Evolutionary conservation across 2,888 invertebrate species (phyloP).

Genomic region (Melanargia galathea): DNA sequence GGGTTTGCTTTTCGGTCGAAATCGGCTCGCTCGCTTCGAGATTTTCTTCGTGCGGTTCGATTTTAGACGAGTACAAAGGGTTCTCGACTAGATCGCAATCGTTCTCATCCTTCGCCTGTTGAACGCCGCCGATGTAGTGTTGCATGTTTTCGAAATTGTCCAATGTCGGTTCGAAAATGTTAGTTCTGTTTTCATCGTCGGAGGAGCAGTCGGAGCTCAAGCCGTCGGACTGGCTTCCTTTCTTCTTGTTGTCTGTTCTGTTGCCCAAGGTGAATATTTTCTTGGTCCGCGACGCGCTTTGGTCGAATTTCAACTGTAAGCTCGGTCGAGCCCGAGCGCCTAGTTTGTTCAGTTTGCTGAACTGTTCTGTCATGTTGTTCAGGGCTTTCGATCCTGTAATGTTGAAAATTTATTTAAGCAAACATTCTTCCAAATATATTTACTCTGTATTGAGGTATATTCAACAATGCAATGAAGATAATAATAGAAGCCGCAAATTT

Average conservation of each 20-base stretch:
- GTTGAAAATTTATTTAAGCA: constrained; percentile 25
- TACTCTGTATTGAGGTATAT: too few relatives aligned
- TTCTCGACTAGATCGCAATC: constrained; percentile 75
- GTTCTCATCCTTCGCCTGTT: constrained; percentile 58
- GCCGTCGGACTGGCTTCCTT: constrained; percentile 86
- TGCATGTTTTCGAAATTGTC: constrained; percentile 78
- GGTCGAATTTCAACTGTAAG: constrained; percentile 76
- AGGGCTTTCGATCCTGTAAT: constrained; percentile 90
- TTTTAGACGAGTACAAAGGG: constrained; percentile 75
- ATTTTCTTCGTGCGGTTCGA: constrained; percentile 77
- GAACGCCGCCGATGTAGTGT: constrained; percentile 71
- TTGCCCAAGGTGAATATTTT: constrained; percentile 80
- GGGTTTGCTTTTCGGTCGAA: constrained; percentile 50
- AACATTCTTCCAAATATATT: neutral
- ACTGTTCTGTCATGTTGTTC: constrained; percentile 92
- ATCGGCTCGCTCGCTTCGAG: constrained; percentile 83
- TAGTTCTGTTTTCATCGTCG: constrained; percentile 77
- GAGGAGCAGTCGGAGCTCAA: constrained; percentile 81
- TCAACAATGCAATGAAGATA: too few relatives aligned
- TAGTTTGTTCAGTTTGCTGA: constrained; percentile 90
- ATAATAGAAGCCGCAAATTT: too few relatives aligned
- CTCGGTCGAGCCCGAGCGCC: constrained; percentile 81
- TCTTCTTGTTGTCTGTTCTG: constrained; percentile 78
- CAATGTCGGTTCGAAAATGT: constrained; percentile 75
- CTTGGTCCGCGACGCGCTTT: constrained; percentile 66